Evolutionary conservation across 2,888 invertebrate genomes (phyloP), one percentile per base, ranked within the genome.

Genomic region (Beris morrisii): DNA sequence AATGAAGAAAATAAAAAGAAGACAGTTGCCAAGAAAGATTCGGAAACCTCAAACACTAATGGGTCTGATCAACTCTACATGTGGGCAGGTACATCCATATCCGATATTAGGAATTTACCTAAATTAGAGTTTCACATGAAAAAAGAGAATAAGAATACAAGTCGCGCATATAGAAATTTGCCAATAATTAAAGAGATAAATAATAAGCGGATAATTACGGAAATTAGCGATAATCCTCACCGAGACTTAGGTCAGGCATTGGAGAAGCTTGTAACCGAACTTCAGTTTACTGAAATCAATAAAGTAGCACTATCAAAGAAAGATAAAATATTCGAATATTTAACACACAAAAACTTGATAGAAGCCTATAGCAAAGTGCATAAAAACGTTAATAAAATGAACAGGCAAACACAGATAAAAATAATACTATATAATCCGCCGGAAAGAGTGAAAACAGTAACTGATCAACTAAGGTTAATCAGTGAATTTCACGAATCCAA

Each of bases 371-470:
- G 2, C 2, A 2, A 22, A 22, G 22, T 22, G 22, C 22, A 22
- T 2, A 22, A 22, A 2, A 22, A 22, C 1, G 2, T 22, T 1
- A 44, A 44, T 44, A 12, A n/a, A n/a, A 44, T 2, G 4, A 4
- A 6, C 28, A 52, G 9, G 53, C 54, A 32, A 6, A n/a, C 2
- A 5, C 6, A 54, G 3, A n/a, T 54, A 31, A 54, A 32, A 12
- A 54, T 54, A 31, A 54, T 31, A n/a, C 4, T 54, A 31, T 54
- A 54, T 22, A n/a, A 54, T 6, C 54, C 54, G 4, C 54, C 32
- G 5, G 32, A 5, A n/a, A 54, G 31, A 12, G 5, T 54, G 12
- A 54, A 4, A 1, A 31, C 4, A 32, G 32, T 5, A 54, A 28
- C 9, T 4, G 32, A 22, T 22, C 22, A 22, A 22, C 22, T 22